Evolutionary conservation across 2,797 vertebrate genomes (phyloP).

Genomic region (Myiotriccus ornatus): DNA sequence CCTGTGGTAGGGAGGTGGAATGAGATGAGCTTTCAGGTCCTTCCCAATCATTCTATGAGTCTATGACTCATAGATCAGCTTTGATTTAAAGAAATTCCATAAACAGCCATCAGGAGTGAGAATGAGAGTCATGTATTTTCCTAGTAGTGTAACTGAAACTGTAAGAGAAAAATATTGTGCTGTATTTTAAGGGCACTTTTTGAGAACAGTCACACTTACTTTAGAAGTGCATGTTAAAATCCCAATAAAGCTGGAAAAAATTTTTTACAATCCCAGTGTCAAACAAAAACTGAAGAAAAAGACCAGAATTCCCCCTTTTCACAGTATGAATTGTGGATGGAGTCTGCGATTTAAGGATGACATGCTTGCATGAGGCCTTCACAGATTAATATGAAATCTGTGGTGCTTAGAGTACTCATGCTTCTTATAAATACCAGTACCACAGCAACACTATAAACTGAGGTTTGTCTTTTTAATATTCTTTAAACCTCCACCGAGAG

Average conservation of each 20-base stretch:
- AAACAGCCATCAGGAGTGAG: not conserved
- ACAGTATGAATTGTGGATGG: not conserved
- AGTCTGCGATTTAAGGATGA: not conserved
- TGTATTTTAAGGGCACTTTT: not conserved
- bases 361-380: not conserved
- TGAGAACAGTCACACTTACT: not conserved
- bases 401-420: fast-evolving
- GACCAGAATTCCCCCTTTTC: not conserved
- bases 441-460: fast-evolving
- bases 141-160: not conserved
- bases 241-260: not conserved
- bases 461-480: not conserved
- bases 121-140: not conserved
- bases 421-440: not conserved
- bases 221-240: not conserved
- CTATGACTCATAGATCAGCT: not conserved
- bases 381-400: not conserved
- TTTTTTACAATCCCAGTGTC: not conserved
- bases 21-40: not conserved
- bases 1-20: not conserved
- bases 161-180: not conserved
- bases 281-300: not conserved
- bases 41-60: not conserved
- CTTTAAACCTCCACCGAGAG: not conserved
- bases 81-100: not conserved